Evolutionary conservation across 2,113 vertebrate species (phyloP), one percentile per base, ranked within the genome.

Genomic region (Aphelocoma coerulescens): DNA sequence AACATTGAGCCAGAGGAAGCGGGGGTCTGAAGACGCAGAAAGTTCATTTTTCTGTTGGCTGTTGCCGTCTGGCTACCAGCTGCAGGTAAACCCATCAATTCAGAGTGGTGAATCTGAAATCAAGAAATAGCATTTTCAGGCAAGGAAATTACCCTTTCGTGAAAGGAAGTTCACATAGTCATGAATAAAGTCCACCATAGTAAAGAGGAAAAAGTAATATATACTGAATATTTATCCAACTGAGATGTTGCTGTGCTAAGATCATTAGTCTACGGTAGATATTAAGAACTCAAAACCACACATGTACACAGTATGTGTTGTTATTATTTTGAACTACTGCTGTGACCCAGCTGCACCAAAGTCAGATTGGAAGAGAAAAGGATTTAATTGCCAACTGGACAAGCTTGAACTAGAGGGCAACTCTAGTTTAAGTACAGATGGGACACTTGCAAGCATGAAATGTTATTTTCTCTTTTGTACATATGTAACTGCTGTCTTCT

Each of bases 71-170:
- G 89, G 61, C 68, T 89, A 77, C 86, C 79, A 95, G 85, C 87
- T 95, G 83, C 96, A 96, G 95, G 94, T 96, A 96, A 95, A 95
- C 52, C 72, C 91, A 96, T 96, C 95, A 96, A 46, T 92, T 93
- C 81, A 77, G 76, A 85, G 0, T 66, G 68, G 71, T 89, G 86
- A 65, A 91, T 86, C 61, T 92, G 89, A 90, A 97, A 93, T 84
- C 61, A 86, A 91, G 81, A 92, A 88, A 86, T 82, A 61, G 41
- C 41, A 23, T 94, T 96, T 96, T 92, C 78, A 94, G 83, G 39
- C 79, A 80, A 95, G 88, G 88, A 95, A 96, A 96, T 97, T 71
- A 77, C 37, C 43, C 55, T 71, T 92, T 66, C 94, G 69, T 96
- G 88, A 92, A 82, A 92, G 88, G 75, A 91, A 92, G 80, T 92